Evolutionary conservation across 2,113 vertebrate genomes (phyloP).

Genomic region (Cromileptes altivelis): DNA sequence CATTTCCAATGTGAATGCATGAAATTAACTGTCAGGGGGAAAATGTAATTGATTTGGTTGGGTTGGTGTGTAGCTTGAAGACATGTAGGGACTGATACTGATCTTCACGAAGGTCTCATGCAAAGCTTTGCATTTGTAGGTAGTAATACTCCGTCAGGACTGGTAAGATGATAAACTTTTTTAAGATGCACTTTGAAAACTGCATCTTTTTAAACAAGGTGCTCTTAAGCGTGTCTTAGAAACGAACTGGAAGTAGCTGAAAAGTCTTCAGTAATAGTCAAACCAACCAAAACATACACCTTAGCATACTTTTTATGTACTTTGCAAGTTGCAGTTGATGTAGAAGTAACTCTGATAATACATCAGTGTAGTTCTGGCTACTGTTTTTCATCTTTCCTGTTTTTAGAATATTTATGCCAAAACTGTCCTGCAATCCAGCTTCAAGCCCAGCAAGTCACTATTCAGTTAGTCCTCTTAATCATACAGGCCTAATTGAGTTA

Average conservation of each 20-base stretch:
- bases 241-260: background rate
- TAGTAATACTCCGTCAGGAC: background rate
- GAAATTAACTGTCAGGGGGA: constrained; percentile 40
- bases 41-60: constrained; percentile 39
- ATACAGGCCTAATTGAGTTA: constrained; percentile 44
- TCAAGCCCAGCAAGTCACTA: constrained; percentile 12
- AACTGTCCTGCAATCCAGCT: background rate
- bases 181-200: background rate
- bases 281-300: background rate
- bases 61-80: background rate
- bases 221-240: background rate
- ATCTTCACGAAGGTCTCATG: background rate
- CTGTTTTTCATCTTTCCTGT: background rate
- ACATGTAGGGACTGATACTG: background rate
- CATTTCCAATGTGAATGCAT: constrained; percentile 38
- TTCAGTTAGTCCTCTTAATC: constrained; percentile 45
- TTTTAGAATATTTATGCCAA: background rate
- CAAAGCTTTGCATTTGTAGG: background rate
- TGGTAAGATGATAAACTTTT: background rate
- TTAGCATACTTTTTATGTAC: background rate
- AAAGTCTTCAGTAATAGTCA: background rate
- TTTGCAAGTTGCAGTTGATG: background rate
- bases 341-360: background rate
- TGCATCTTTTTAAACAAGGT: too few relatives aligned
- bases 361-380: too few relatives aligned